These are phyloP conservation scores for Forficula auricularia DNA, from an alignment of 1,140 invertebrate genomes.

Conservation along the genomic window DNA sequence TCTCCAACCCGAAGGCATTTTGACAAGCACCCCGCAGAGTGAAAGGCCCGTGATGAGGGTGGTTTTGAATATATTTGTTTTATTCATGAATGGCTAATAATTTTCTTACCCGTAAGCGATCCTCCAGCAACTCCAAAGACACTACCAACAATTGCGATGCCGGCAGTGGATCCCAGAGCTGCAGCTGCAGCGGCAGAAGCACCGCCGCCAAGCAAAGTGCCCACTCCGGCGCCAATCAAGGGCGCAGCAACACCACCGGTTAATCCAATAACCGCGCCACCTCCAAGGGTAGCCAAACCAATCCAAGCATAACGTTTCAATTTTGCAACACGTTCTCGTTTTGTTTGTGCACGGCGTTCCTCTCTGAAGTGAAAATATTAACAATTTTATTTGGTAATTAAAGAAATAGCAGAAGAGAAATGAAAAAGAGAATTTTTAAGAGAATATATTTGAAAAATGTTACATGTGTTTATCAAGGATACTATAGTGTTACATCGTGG, in stretches of 20 bases:
- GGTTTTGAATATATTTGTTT: no score
- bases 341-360: slow-evolving; percentile 28
- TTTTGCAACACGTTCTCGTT: slow-evolving; percentile 33
- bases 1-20: no score
- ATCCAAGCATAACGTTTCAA: slow-evolving; percentile 43
- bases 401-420: no score
- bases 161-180: slow-evolving; percentile 37
- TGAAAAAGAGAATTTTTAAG: no score
- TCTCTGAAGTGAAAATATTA: no score
- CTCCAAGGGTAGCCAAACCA: slow-evolving; percentile 42
- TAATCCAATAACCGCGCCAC: slow-evolving; percentile 44
- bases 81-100: no score
- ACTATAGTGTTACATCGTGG: no score
- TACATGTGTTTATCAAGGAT: no score
- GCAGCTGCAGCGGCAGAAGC: slow-evolving; percentile 39
- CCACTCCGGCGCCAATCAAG: slow-evolving; percentile 44
- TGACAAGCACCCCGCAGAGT: no score
- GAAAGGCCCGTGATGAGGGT: no score
- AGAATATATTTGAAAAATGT: no score
- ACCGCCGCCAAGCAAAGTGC: slow-evolving; percentile 33
- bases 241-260: slow-evolving; percentile 50
- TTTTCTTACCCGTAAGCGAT: slow-evolving; percentile 39
- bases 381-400: no score
- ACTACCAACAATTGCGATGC: slow-evolving; percentile 44
- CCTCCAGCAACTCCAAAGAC: slow-evolving; percentile 52